phyloP scores from a whole-genome alignment of 1,140 invertebrate genomes.

The Macrobrachium rosenbergii region DNA sequence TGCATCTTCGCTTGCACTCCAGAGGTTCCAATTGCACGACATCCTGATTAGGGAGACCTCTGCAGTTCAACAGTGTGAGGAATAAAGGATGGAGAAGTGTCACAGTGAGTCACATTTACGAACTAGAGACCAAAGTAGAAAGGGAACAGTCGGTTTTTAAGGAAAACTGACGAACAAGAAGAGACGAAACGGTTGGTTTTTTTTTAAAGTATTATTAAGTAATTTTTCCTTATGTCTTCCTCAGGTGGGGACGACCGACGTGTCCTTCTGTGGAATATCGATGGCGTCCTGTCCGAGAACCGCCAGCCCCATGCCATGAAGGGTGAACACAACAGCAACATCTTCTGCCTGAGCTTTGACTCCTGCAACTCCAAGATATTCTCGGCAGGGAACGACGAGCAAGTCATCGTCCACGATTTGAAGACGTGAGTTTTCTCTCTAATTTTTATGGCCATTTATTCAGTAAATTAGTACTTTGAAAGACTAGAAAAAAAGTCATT shows the following conservation, averaged over 20 bases:
- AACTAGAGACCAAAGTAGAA: too few species aligned
- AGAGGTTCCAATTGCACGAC: too few species aligned
- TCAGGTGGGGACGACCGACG: constrained; percentile 91
- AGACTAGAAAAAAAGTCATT: too few species aligned
- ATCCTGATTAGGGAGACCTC: too few species aligned
- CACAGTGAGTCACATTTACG: too few species aligned
- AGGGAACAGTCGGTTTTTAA: too few species aligned
- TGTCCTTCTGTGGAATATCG: constrained; percentile 89
- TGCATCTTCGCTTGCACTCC: too few species aligned
- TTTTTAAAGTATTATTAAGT: not conserved
- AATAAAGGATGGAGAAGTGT: not conserved
- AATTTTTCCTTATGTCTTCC: constrained; percentile 59
- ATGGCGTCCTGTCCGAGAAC: constrained; percentile 74
- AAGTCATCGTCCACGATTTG: constrained; percentile 90
- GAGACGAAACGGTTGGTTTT: not conserved
- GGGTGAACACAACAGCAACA: constrained; percentile 89
- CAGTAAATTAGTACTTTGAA: too few species aligned
- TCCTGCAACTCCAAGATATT: constrained; percentile 84
- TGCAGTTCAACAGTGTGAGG: too few species aligned
- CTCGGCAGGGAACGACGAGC: constrained; percentile 95
- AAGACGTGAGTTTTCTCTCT: constrained; percentile 80
- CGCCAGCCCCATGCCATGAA: constrained; percentile 78
- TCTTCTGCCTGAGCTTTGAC: constrained; percentile 92
- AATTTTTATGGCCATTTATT: too few species aligned
- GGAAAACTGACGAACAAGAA: too few species aligned